Evolutionary conservation across 2,888 invertebrate genomes (phyloP).

Genomic region (Rhaphigaster nebulosa): DNA sequence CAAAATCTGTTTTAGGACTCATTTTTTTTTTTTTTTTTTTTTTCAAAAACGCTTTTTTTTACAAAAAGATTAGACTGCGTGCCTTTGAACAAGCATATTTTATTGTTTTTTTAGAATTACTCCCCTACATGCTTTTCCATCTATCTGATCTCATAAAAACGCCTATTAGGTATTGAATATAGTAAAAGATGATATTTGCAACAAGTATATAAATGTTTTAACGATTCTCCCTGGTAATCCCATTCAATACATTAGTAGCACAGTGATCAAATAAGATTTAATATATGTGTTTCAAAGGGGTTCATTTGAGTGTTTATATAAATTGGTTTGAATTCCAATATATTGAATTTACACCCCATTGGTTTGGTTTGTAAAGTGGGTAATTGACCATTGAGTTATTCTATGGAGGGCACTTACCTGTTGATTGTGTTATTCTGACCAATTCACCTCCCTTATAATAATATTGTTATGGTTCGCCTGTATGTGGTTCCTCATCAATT

Average conservation of each 20-base stretch:
- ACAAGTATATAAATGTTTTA: not conserved
- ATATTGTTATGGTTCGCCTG: not conserved
- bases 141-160: no score
- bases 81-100: no score
- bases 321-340: not conserved
- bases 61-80: no score
- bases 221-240: not conserved
- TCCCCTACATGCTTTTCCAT: no score
- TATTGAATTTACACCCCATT: not conserved
- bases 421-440: not conserved
- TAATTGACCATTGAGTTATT: not conserved
- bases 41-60: no score
- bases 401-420: not conserved
- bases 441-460: not conserved
- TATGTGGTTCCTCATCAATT: not conserved
- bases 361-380: not conserved
- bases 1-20: no score
- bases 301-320: not conserved
- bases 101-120: no score
- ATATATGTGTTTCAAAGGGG: not conserved
- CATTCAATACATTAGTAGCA: not conserved
- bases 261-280: not conserved
- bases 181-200: not conserved
- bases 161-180: no score
- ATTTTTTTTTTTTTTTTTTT: no score